Conservation (phyloP, 2,888 invertebrate genomes). For the Thumatha senex region DNA sequence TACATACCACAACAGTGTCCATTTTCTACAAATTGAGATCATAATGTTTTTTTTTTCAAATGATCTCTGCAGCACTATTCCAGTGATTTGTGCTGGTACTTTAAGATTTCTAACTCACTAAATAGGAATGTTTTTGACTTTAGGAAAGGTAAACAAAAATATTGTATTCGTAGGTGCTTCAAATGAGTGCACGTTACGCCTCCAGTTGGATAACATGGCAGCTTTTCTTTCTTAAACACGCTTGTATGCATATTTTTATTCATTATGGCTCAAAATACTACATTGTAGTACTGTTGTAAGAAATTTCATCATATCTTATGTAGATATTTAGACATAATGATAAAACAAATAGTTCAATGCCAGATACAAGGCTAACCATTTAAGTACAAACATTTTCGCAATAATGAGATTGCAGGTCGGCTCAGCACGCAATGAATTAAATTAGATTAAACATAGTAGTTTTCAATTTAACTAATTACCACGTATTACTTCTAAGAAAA, state of each 20-base stretch:
- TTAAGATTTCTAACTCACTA: conserved; percentile 13
- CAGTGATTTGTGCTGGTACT: conserved; percentile 36
- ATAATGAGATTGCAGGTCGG: neutral
- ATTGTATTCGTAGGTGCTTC: too few species aligned
- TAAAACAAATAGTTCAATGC: neutral
- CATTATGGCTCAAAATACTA: neutral
- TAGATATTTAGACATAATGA: neutral
- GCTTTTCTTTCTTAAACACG: too few species aligned
- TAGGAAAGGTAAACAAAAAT: conserved; percentile 13
- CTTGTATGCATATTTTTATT: neutral
- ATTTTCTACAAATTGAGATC: conserved; percentile 53
- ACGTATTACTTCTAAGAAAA: conserved; percentile 19
- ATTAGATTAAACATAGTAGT: conserved; percentile 12
- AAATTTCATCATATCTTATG: neutral
- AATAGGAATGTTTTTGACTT: conserved; percentile 31
- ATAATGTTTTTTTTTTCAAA: conserved; percentile 40
- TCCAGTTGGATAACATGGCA: too few species aligned
- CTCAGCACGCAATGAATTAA: conserved; percentile 12
- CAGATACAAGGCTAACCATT: conserved; percentile 8
- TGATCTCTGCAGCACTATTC: conserved; percentile 23
- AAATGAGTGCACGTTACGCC: conserved; percentile 2
- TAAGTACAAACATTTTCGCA: conserved; percentile 18
- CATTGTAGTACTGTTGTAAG: neutral
- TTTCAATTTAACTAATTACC: conserved; percentile 22
- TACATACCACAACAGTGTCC: conserved; percentile 25